A percentile compares a stretch with the other conserved stretches of the same genome.
Conservation (phyloP, 2,888 invertebrate genomes). For the Congeria kusceri region DNA sequence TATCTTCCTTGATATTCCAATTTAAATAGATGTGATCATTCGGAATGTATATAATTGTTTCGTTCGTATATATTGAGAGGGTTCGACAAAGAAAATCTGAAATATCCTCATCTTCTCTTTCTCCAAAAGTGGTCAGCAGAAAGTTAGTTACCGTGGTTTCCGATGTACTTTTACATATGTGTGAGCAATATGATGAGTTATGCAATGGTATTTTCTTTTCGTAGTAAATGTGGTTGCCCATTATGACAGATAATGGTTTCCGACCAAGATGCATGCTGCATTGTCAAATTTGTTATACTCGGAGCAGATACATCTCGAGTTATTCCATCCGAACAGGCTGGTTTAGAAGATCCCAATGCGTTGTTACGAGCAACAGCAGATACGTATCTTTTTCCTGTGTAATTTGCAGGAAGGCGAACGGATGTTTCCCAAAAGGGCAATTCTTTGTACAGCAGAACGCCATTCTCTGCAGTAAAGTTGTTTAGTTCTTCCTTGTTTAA, state of each 20-base stretch:
- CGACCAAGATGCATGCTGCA: conserved; percentile 46
- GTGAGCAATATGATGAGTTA: conserved; percentile 15
- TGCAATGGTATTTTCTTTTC: conserved; percentile 37
- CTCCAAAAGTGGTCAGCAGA: conserved; percentile 10
- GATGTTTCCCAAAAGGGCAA: conserved; percentile 24
- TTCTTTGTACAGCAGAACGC: neutral
- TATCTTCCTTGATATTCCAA: conserved; percentile 58
- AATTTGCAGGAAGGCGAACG: conserved; percentile 19
- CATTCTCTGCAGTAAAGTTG: neutral
- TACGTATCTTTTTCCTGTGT: conserved; percentile 33
- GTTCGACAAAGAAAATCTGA: conserved; percentile 36
- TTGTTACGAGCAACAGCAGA: conserved; percentile 72
- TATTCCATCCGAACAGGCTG: conserved; percentile 75
- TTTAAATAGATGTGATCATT: conserved; percentile 54
- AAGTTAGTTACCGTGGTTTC: neutral
- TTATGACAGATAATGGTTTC: conserved; percentile 55
- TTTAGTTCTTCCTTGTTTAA: conserved; percentile 28
- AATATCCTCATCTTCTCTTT: conserved; percentile 23
- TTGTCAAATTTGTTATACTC: conserved; percentile 45
- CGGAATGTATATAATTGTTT: conserved; percentile 54
- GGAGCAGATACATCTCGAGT: conserved; percentile 64
- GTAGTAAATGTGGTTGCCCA: conserved; percentile 46
- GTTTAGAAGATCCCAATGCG: conserved; percentile 69
- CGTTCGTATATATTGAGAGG: conserved; percentile 9
- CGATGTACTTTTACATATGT: conserved; percentile 16